These are phyloP conservation scores for Dolichoris vasculosae DNA, from an alignment of 1,140 invertebrate species.

Conservation along the genomic window DNA sequence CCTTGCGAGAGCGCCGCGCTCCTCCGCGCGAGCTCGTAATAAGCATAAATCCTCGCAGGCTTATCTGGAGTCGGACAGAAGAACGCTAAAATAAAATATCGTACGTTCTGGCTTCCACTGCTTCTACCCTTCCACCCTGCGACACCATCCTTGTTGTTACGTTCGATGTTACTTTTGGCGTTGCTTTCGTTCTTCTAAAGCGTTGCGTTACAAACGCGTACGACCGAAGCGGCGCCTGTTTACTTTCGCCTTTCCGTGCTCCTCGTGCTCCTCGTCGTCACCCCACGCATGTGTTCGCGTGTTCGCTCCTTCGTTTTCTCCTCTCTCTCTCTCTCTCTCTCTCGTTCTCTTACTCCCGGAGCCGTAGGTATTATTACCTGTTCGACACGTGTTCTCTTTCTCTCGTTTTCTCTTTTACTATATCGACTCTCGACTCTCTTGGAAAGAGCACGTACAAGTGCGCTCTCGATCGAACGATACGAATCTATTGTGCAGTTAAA, in stretches of 20 bases:
- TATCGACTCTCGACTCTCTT: not conserved
- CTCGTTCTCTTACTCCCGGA: not conserved
- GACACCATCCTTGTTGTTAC: slow-evolving; percentile 9
- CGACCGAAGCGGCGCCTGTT: not conserved
- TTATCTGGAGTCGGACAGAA: slow-evolving; percentile 71
- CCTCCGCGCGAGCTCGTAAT: slow-evolving; percentile 67
- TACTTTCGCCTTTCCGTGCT: slow-evolving; percentile 24
- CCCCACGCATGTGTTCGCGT: not conserved
- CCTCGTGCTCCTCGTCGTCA: not conserved
- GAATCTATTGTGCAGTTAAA: slow-evolving; percentile 30
- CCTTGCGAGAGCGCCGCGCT: slow-evolving; percentile 44
- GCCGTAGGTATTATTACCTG: slow-evolving; percentile 22
- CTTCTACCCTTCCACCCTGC: slow-evolving; percentile 62
- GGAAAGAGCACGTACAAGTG: slow-evolving; percentile 30
- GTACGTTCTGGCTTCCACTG: slow-evolving; percentile 69
- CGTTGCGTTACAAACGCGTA: slow-evolving; percentile 13
- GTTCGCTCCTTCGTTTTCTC: not conserved
- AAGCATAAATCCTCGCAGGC: slow-evolving; percentile 74
- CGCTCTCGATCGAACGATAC: slow-evolving; percentile 33
- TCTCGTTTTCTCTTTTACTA: not conserved
- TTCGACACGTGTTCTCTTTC: not conserved
- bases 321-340: not conserved
- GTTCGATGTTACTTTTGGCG: slow-evolving; percentile 50
- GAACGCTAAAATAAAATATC: slow-evolving; percentile 75
- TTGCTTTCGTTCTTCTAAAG: slow-evolving; percentile 15